Base-by-base conservation (phyloP, 1,140 invertebrate genomes). In the Paraescarpia echinospica region DNA sequence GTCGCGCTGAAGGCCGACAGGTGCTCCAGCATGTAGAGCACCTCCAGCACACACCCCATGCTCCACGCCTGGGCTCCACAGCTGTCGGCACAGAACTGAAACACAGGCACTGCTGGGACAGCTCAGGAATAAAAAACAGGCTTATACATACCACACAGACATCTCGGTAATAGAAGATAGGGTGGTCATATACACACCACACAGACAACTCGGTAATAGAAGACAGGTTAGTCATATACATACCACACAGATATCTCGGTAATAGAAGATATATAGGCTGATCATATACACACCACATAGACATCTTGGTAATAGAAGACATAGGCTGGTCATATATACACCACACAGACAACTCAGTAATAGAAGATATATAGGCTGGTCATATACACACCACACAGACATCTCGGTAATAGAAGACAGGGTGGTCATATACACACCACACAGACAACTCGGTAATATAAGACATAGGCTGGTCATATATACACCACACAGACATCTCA, bases 41-140 rank as follows among this genome's bases (percentile, higher is more conserved):
- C 95, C 96, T 99, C 99, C 88, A 99, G 95, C 91, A 99, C 96
- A 92, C 97, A 97, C 14, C 97, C 98, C 94, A 98, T 97, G 96
- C 98, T 99, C 99, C 99, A 99, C 0, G 99, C 99, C 96, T 99
- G 99, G 34, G 98, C 98, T 93, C 97, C 97, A 96, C 99, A 99
- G 93, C 98, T 99, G 95, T 98, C 97, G 8, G 94, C 95, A 95
- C 99, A 99, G 95, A 97, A 97, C 95, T 96, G 94, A 93, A 92
- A 93, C 34, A 34, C 41, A n/a, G n/a, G n/a, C 41, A 41, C 41
- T n/a, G n/a, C n/a, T n/a, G n/a, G 12, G 41, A 41, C 12, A 41
- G 4, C 34, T 18, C 34, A 89, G n/a, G 4, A 89, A 33, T 8
- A 34, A 8, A 2, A 89, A 18, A 33, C 89, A 6, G n/a, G n/a